These are phyloP conservation scores for Pseudolycoriella hygida DNA, from an alignment of 2,888 invertebrate species.

Conservation along the genomic window DNA sequence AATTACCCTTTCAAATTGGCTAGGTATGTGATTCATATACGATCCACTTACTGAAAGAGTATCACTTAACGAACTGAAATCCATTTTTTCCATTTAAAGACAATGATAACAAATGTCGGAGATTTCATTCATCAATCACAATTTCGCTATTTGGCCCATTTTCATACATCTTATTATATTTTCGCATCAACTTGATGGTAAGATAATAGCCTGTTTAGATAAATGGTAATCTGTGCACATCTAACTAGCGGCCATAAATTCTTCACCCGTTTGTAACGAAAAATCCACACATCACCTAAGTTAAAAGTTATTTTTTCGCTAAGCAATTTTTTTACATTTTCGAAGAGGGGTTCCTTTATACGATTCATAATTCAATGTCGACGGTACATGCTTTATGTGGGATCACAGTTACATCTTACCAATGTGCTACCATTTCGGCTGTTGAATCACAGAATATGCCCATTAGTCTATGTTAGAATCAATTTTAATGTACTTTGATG, in stretches of 20 bases:
- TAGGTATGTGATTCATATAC: too few relatives aligned
- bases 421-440: too few relatives aligned
- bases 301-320: not conserved
- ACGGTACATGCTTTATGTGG: too few relatives aligned
- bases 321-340: not conserved
- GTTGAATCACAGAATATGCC: not conserved
- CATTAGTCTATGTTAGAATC: conserved; percentile 1
- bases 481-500: not conserved
- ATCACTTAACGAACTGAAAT: not conserved
- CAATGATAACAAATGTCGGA: not conserved
- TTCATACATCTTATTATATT: not conserved
- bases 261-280: not conserved
- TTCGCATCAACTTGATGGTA: not conserved
- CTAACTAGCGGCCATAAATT: not conserved
- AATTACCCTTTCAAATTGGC: too few relatives aligned
- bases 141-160: conserved; percentile 5
- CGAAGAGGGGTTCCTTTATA: not conserved
- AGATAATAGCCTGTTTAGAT: not conserved
- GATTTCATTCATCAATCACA: conserved; percentile 9
- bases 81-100: not conserved
- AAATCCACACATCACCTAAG: not conserved
- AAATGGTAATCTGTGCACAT: not conserved
- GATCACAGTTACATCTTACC: too few relatives aligned
- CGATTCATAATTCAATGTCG: too few relatives aligned
- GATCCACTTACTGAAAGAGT: too few relatives aligned